Conservation (phyloP, 2,888 invertebrate genomes). For the Fragum sueziense region DNA sequence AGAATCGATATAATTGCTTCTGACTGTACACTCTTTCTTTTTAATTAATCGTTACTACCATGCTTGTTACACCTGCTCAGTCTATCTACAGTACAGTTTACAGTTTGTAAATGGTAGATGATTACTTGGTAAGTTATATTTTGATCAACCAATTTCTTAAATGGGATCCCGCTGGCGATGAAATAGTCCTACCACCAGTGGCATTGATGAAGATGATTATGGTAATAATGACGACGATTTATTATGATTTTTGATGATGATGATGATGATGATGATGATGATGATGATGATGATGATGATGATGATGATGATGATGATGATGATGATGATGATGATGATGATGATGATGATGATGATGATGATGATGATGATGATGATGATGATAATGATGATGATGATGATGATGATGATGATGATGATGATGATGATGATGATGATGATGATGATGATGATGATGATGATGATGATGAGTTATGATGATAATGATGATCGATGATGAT, state of each 20-base stretch:
- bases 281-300: conserved; percentile 76
- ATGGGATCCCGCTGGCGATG: no score
- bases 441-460: conserved; percentile 76
- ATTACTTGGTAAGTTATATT: no score
- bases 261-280: conserved; percentile 71
- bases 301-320: conserved; percentile 74
- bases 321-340: conserved; percentile 77
- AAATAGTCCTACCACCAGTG: no score
- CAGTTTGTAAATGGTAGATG: no score
- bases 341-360: conserved; percentile 65
- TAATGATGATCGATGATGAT: no score
- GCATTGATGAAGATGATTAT: no score
- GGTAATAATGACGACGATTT: conserved; percentile 68
- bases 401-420: conserved; percentile 76
- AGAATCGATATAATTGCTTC: no score
- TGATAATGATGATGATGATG: conserved; percentile 66
- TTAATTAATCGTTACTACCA: no score
- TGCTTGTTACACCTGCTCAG: no score
- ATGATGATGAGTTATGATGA: conserved; percentile 70
- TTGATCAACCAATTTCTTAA: no score
- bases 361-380: conserved; percentile 69
- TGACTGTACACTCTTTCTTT: no score
- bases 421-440: conserved; percentile 73
- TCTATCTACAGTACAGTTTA: no score
- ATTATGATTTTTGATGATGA: conserved; percentile 70